These are phyloP conservation scores for Parnassius apollo DNA, from an alignment of 2,888 invertebrate species.

Conservation along the genomic window DNA sequence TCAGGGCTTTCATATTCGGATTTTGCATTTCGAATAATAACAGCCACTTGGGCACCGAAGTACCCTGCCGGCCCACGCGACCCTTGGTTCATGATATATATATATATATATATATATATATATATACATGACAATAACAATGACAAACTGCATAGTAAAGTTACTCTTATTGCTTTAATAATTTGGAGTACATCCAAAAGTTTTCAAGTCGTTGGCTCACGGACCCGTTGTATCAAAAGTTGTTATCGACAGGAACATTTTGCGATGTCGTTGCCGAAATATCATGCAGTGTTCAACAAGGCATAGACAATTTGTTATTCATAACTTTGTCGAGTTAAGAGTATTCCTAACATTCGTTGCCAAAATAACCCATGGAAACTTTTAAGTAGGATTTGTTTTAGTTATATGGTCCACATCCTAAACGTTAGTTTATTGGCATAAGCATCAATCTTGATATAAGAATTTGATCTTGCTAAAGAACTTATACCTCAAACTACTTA, in stretches of 20 bases:
- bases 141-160: constrained; percentile 45
- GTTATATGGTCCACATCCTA: too few species aligned
- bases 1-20: too few species aligned
- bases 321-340: constrained; percentile 24
- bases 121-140: constrained; percentile 3
- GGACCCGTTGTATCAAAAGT: constrained; percentile 56
- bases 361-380: constrained; percentile 20
- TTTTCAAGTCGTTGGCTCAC: constrained; percentile 67
- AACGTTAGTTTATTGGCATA: too few species aligned
- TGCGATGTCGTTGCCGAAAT: constrained; percentile 37
- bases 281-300: constrained; percentile 31
- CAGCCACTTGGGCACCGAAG: too few species aligned
- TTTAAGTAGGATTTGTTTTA: constrained; percentile 12
- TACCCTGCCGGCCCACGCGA: too few species aligned
- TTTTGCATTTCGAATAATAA: too few species aligned
- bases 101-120: too few species aligned
- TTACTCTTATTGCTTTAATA: constrained; percentile 75
- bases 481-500: too few species aligned
- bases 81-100: too few species aligned
- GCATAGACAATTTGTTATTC: constrained; percentile 27
- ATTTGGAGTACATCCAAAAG: constrained; percentile 77
- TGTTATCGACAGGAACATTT: constrained; percentile 56
- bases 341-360: constrained; percentile 17
- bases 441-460: too few species aligned
- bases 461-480: too few species aligned